Evolutionary conservation across 2,797 vertebrate species (phyloP).

Genomic region (Cyprinodon diabolis): DNA sequence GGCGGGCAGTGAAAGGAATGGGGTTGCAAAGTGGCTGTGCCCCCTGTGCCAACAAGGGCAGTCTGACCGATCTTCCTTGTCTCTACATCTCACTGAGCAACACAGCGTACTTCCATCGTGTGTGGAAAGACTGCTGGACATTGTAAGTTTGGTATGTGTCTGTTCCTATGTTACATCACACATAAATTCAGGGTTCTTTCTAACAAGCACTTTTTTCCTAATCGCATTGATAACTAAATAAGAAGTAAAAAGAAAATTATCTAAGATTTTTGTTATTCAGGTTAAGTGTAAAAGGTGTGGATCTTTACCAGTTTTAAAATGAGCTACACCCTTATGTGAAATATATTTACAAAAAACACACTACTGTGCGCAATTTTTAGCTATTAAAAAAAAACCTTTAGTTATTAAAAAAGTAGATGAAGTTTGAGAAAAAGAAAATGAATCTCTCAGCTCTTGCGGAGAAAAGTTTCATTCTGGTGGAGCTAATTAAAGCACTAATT

Average conservation of each 20-base stretch:
- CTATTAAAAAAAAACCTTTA: no score
- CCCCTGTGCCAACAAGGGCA: conserved; percentile 91
- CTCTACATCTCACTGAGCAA: conserved; percentile 81
- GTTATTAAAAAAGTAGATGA: no score
- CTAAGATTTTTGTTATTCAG: no score
- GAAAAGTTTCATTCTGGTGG: neutral
- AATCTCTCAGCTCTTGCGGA: neutral
- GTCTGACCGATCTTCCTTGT: conserved; percentile 75
- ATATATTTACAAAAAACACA: no score
- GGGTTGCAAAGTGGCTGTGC: conserved; percentile 86
- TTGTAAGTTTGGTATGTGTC: conserved; percentile 72
- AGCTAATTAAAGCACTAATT: neutral
- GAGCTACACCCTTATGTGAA: no score
- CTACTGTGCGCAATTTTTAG: no score
- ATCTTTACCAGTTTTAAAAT: no score
- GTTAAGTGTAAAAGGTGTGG: no score
- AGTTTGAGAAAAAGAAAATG: neutral
- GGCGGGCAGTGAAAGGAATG: conserved; percentile 80
- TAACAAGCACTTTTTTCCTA: neutral
- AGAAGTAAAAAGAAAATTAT: no score
- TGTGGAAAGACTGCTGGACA: conserved; percentile 81
- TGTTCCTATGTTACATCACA: neutral
- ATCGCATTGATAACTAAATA: neutral
- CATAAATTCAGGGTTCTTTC: neutral
- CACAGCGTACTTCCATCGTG: conserved; percentile 85